Evolutionary conservation across 2,797 vertebrate genomes (phyloP).

Genomic region (Lithobates sylvaticus): DNA sequence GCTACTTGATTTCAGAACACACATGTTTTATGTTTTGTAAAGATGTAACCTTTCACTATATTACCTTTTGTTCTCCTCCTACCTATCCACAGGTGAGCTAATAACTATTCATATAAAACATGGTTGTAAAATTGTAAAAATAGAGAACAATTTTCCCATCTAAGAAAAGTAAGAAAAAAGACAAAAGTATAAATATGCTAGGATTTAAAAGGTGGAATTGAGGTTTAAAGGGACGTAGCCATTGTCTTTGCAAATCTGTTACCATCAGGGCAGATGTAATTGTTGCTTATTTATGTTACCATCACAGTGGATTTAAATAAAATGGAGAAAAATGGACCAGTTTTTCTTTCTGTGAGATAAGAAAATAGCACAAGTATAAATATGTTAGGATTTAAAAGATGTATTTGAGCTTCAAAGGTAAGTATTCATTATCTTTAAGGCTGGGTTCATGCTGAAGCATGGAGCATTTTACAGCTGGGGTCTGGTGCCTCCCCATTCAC

Average conservation of each 20-base stretch:
- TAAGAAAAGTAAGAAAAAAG: not conserved
- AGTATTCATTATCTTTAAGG: no score
- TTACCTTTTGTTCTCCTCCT: constrained; percentile 16
- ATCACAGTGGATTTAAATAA: no score
- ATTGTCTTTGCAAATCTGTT: not conserved
- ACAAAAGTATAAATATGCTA: not conserved
- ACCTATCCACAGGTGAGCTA: constrained; percentile 55
- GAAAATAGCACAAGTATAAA: no score
- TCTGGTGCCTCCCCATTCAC: no score
- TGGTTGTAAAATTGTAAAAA: constrained; percentile 45
- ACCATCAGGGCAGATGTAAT: not conserved
- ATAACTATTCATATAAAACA: constrained; percentile 48
- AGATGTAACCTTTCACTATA: constrained; percentile 42
- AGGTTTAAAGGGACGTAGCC: no score
- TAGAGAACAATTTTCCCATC: not conserved
- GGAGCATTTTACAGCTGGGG: no score
- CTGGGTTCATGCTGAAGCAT: no score
- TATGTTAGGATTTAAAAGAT: no score
- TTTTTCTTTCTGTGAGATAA: no score
- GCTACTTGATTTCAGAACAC: constrained; percentile 43
- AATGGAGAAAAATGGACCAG: no score
- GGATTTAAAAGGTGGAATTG: not conserved
- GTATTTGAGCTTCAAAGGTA: no score
- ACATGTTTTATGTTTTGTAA: constrained; percentile 36
- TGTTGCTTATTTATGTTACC: no score